Percentiles rank a stretch among this genome's conserved stretches.
These are phyloP conservation scores for Scaptomyza parva DNA, from an alignment of 2,888 invertebrate genomes.

Conservation along the genomic window DNA sequence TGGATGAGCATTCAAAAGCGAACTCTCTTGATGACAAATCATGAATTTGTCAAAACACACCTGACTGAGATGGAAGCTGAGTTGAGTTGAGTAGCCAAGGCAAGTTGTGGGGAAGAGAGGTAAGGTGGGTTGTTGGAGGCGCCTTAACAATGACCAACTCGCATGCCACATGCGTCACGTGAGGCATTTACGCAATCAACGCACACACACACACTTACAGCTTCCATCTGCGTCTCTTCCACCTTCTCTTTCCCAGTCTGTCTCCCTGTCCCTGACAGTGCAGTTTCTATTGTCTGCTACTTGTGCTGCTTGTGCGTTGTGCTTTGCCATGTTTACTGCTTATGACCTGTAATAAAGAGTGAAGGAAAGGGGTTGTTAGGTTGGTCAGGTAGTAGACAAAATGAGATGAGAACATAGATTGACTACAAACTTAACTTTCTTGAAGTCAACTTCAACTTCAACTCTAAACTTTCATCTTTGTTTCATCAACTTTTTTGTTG, in stretches of 20 bases:
- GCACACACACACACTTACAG: constrained; percentile 22
- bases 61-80: no score
- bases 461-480: no score
- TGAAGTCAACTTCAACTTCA: no score
- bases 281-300: constrained; percentile 24
- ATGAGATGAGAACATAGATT: no score
- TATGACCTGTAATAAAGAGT: constrained; percentile 25
- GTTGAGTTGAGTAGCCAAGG: not conserved
- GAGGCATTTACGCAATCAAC: constrained; percentile 68
- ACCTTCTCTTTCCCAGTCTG: not conserved
- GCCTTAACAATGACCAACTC: constrained; percentile 40
- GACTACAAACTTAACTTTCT: no score
- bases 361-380: not conserved
- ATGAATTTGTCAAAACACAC: constrained; percentile 63
- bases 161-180: constrained; percentile 63
- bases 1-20: not conserved
- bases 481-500: no score
- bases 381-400: no score
- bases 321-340: constrained; percentile 12
- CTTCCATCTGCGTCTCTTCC: constrained; percentile 16
- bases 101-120: not conserved
- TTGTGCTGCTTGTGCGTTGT: no score
- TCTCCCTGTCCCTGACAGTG: constrained; percentile 42
- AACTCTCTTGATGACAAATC: constrained; percentile 65
- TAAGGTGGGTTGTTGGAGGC: not conserved